These are phyloP conservation scores for Eurytoma adleriae DNA, from an alignment of 2,888 invertebrate genomes.

Conservation along the genomic window DNA sequence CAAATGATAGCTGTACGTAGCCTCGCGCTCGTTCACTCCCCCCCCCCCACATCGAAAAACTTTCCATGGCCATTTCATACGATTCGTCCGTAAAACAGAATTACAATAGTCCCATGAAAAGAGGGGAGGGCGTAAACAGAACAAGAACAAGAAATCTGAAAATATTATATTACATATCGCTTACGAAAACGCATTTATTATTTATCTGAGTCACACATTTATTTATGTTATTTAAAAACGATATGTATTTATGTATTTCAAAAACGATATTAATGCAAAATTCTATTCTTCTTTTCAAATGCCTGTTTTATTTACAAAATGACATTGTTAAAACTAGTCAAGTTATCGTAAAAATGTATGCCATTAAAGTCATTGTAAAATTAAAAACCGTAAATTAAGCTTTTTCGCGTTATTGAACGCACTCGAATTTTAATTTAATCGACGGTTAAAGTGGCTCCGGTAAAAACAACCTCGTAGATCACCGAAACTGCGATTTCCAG, in stretches of 20 bases:
- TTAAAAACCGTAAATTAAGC: too few relatives aligned
- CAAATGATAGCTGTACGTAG: slow-evolving; percentile 24
- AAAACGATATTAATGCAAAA: too few relatives aligned
- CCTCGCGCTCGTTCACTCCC: background rate
- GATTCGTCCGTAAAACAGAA: background rate
- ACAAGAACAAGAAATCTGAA: background rate
- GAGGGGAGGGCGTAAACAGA: background rate
- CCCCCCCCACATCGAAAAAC: slow-evolving; percentile 10
- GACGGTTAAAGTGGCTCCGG: slow-evolving; percentile 15
- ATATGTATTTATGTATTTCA: too few relatives aligned
- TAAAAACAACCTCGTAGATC: slow-evolving; percentile 32
- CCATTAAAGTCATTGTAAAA: too few relatives aligned
- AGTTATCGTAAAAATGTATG: too few relatives aligned
- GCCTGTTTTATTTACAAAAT: too few relatives aligned
- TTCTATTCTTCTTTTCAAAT: too few relatives aligned
- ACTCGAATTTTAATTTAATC: slow-evolving; percentile 32
- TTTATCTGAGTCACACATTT: too few relatives aligned
- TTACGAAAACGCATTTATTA: too few relatives aligned
- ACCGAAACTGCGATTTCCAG: background rate
- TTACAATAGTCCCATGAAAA: background rate
- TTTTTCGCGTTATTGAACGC: background rate
- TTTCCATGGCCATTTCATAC: slow-evolving; percentile 13
- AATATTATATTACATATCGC: too few relatives aligned
- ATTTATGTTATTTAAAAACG: too few relatives aligned
- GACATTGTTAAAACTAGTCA: too few relatives aligned